A percentile compares a stretch with the other conserved stretches of the same genome.
Evolutionary conservation across 2,888 invertebrate species (phyloP).

Genomic region (Cantharis rufa): DNA sequence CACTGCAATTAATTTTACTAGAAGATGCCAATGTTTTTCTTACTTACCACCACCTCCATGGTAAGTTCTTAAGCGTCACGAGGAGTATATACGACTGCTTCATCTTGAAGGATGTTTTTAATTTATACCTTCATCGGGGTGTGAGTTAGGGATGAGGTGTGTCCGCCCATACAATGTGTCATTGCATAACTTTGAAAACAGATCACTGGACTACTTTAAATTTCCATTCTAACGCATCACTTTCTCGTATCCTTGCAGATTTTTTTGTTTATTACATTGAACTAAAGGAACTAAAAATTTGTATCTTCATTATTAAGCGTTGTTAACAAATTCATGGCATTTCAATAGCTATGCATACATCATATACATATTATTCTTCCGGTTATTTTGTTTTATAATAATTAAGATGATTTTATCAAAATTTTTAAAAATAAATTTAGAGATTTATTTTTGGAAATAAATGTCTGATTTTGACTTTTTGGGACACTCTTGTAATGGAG

Average conservation of each 20-base stretch:
- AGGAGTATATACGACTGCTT: constrained; percentile 28
- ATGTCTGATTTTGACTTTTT: too few species aligned
- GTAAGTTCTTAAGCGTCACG: constrained; percentile 24
- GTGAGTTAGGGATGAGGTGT: constrained; percentile 33
- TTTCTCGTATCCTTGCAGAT: constrained; percentile 17
- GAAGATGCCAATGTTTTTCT: constrained; percentile 2
- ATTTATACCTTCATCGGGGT: constrained; percentile 35
- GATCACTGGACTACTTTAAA: constrained; percentile 28
- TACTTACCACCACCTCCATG: constrained; percentile 39
- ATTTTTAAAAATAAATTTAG: too few species aligned
- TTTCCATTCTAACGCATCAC: constrained; percentile 33
- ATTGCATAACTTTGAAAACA: constrained; percentile 32
- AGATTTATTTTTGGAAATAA: too few species aligned
- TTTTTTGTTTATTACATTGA: background rate
- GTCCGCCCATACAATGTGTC: constrained; percentile 34
- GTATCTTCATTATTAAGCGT: background rate
- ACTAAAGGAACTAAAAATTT: background rate
- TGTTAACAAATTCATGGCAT: background rate
- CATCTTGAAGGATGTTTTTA: constrained; percentile 27
- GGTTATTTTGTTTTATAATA: background rate
- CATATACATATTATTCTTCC: background rate
- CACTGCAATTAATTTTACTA: constrained; percentile 3
- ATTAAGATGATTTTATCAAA: background rate
- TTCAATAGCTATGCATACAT: background rate
- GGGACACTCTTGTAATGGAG: too few species aligned